Percentiles rank a stretch among this genome's conserved stretches.
Conservation (phyloP, 2,113 vertebrate genomes). For the Dolichallabes microphthalmus region DNA sequence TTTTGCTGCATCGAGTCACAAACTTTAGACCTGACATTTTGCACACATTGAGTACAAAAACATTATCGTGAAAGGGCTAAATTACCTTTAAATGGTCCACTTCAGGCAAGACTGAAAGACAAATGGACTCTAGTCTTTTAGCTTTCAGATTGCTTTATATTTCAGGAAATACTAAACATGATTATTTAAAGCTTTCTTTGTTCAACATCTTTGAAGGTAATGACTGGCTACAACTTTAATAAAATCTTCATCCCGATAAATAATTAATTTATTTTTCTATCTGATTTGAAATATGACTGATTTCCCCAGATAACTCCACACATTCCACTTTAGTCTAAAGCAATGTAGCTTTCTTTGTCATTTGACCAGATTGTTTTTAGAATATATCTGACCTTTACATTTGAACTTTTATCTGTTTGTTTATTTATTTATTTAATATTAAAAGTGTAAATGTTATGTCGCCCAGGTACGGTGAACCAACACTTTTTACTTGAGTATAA, state of each 20-base stretch:
- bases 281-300: neutral
- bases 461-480: neutral
- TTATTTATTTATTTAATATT: neutral
- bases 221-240: neutral
- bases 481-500: neutral
- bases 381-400: neutral
- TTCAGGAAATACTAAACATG: neutral
- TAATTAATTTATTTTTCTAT: neutral
- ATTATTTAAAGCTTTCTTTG: slow-evolving; percentile 13
- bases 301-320: neutral
- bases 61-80: slow-evolving; percentile 6
- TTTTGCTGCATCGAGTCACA: neutral
- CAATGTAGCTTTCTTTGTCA: neutral
- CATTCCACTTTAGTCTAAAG: neutral
- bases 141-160: slow-evolving; percentile 11
- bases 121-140: neutral
- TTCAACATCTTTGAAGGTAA: neutral
- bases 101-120: slow-evolving; percentile 1
- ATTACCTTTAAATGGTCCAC: slow-evolving; percentile 8
- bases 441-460: neutral
- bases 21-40: neutral
- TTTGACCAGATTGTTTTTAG: neutral
- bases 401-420: neutral
- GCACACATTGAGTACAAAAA: neutral
- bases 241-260: neutral